Evolutionary conservation across 2,113 vertebrate genomes (phyloP).

Genomic region (Amia ocellicauda): DNA sequence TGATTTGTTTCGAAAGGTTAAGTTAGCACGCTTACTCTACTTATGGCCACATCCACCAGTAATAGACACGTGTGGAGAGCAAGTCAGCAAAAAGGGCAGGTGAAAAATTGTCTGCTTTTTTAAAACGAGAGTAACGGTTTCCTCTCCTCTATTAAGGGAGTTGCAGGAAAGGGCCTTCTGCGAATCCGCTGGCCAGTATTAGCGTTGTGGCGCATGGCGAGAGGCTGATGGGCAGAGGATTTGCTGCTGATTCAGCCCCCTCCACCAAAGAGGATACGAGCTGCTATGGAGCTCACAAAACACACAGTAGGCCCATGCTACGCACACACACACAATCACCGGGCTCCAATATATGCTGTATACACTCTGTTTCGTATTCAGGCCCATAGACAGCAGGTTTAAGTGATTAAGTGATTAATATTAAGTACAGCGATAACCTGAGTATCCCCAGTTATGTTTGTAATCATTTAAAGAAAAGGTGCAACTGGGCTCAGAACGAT

Average conservation of each 20-base stretch:
- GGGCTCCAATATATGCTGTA: slow-evolving; percentile 23
- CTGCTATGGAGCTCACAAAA: slow-evolving; percentile 27
- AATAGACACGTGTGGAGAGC: background rate
- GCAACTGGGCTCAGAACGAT: slow-evolving; percentile 2
- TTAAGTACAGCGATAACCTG: too few relatives aligned
- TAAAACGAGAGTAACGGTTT: slow-evolving; percentile 30
- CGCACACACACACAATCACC: slow-evolving; percentile 20
- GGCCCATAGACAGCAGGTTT: background rate
- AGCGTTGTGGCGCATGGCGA: background rate
- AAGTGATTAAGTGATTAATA: background rate
- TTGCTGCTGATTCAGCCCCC: slow-evolving; percentile 17
- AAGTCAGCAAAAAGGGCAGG: slow-evolving; percentile 1
- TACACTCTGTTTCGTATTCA: background rate
- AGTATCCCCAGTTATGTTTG: too few relatives aligned
- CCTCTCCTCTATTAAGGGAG: slow-evolving; percentile 14
- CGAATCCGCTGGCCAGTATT: slow-evolving; percentile 28
- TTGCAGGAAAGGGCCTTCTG: slow-evolving; percentile 29
- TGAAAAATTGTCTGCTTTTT: slow-evolving; percentile 22
- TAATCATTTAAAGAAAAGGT: too few relatives aligned
- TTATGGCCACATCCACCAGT: background rate
- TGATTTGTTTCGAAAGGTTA: slow-evolving; percentile 2
- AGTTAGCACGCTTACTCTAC: background rate
- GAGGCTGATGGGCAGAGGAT: slow-evolving; percentile 16
- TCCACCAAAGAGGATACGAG: too few relatives aligned
- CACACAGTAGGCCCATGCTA: slow-evolving; percentile 12